A percentile compares a stretch with the other conserved stretches of the same genome.
These are phyloP conservation scores for Iselma pallidipennis DNA, from an alignment of 2,888 invertebrate species.

Conservation along the genomic window DNA sequence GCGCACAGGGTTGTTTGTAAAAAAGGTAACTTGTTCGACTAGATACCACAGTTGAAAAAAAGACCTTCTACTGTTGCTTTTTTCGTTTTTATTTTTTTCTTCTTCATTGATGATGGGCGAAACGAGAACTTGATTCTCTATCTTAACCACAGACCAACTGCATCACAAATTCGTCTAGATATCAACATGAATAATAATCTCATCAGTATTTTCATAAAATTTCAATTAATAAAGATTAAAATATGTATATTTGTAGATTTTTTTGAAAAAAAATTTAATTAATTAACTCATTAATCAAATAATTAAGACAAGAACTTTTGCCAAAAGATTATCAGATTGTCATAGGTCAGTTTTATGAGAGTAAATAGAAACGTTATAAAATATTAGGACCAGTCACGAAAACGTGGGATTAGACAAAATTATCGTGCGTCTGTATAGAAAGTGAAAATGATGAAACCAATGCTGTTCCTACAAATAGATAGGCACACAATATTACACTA, in stretches of 20 bases:
- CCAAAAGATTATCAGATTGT: conserved; percentile 7
- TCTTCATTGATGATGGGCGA: background rate
- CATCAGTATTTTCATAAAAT: too few species aligned
- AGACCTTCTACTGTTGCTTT: background rate
- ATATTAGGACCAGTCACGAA: background rate
- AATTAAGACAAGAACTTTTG: too few species aligned
- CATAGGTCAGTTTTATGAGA: conserved; percentile 23
- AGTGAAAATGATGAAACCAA: background rate
- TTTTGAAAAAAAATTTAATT: background rate
- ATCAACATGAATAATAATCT: background rate
- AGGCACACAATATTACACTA: background rate
- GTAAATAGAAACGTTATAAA: background rate
- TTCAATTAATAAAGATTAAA: background rate
- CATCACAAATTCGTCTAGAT: background rate
- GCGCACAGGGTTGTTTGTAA: background rate
- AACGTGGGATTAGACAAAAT: background rate
- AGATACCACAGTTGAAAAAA: conserved; percentile 1
- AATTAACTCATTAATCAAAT: background rate
- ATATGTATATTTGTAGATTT: background rate
- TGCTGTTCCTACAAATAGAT: too few species aligned
- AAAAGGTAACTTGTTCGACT: background rate
- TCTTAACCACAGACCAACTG: background rate
- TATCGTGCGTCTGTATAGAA: background rate
- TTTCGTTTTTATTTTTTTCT: background rate
- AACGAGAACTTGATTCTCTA: background rate